Evolutionary conservation across 92 coral and sea anemone genomes (phyloP), one percentile per base, ranked within the genome.

Genomic region (Umimayanthus chanpuru): DNA sequence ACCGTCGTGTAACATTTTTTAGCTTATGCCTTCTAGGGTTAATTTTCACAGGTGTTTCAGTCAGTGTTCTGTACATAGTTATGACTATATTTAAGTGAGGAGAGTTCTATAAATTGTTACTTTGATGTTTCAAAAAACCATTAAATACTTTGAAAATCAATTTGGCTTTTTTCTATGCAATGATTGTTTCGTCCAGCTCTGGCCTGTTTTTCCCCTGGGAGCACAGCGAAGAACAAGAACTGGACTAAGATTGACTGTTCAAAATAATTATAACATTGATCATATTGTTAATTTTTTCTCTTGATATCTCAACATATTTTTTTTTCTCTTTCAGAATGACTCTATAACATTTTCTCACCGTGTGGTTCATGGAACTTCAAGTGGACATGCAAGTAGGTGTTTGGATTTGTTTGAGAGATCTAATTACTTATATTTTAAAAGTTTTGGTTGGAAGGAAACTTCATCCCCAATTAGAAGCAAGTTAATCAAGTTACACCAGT

Each of bases 341-440:
- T 91, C 96, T 4, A 64, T 94, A 53, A 90, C 98, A 65, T 93
- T 80, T 86, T 88, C 95, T 8, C 90, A 91, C 80, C 85, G 95
- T 25, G 82, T 87, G 71, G 70, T 89, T 55, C 95, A 91, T 85
- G 95, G 93, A 75, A 76, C 85, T 81, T 38, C 87, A 30, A 87
- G 90, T 90, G 82, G 86, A 50, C 86, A 93, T 50, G 85, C 86
- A 80, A 83, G 95, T 92, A 88, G 77, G 95, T 90, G 50, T 53
- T 88, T 32, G 66, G 38, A 55, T 55, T 55, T 79, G 41, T 26
- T 79, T 50, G 8, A 4, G n/a, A 18, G 49, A 75, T 32, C 0
- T 32, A 32, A 32, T 32, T 32, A 32, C 1, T 7, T 0, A 18
- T 15, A 16, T 8, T 53, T 53, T 12, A 10, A 50, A 50, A 50